Percentiles rank a stretch among this genome's conserved stretches.
Evolutionary conservation across 1,140 invertebrate genomes (phyloP).

Genomic region (Gonatopus flavifemur): DNA sequence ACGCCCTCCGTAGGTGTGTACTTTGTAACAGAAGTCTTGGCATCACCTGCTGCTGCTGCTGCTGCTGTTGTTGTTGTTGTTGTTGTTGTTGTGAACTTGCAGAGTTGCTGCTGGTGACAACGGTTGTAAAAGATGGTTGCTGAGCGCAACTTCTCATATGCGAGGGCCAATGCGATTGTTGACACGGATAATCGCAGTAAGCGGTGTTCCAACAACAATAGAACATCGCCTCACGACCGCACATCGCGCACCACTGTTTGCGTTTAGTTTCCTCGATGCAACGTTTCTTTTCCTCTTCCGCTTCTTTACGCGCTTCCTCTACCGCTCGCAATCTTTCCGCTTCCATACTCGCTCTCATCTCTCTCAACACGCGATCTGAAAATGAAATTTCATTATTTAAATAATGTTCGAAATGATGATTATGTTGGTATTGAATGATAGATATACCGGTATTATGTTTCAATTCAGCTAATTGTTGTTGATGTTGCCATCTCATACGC

Average conservation of each 20-base stretch:
- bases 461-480: slow-evolving; percentile 65
- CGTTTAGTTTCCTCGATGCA: slow-evolving; percentile 76
- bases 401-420: slow-evolving; percentile 7
- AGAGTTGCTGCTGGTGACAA: slow-evolving; percentile 14
- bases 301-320: slow-evolving; percentile 63
- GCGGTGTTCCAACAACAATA: slow-evolving; percentile 96
- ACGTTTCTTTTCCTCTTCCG: slow-evolving; percentile 65
- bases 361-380: slow-evolving; percentile 61
- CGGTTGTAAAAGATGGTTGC: slow-evolving; percentile 24
- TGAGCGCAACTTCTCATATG: slow-evolving; percentile 61
- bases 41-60: slow-evolving; percentile 36
- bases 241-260: slow-evolving; percentile 87
- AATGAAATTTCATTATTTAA: slow-evolving; percentile 4
- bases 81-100: slow-evolving; percentile 18
- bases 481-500: slow-evolving; percentile 65
- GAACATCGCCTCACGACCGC: slow-evolving; percentile 82
- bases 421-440: slow-evolving; percentile 4
- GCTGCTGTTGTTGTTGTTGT: slow-evolving; percentile 1
- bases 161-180: slow-evolving; percentile 69
- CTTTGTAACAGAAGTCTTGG: slow-evolving; percentile 38
- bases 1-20: slow-evolving; percentile 35
- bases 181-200: slow-evolving; percentile 87
- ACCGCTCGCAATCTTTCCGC: slow-evolving; percentile 66
- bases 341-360: slow-evolving; percentile 68
- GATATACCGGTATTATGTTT: slow-evolving; percentile 62